Evolutionary conservation across 2,888 invertebrate species (phyloP).

Genomic region (Plutella xylostella): DNA sequence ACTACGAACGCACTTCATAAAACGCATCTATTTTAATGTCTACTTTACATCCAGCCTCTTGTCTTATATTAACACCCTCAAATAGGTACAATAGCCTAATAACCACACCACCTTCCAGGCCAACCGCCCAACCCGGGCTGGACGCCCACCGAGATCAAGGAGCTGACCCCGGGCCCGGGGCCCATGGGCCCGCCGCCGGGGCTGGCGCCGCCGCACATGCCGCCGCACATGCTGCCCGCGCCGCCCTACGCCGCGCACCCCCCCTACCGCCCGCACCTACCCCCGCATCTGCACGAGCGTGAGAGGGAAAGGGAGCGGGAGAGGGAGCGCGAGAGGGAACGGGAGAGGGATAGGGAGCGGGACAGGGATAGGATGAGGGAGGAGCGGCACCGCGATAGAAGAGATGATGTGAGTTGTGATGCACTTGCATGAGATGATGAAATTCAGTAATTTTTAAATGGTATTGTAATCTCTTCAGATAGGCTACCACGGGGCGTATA

Average conservation of each 20-base stretch:
- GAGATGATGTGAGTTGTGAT: slow-evolving; percentile 45
- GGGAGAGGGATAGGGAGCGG: slow-evolving; percentile 53
- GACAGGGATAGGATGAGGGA: slow-evolving; percentile 34
- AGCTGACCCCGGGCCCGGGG: slow-evolving; percentile 73
- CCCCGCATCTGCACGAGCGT: slow-evolving; percentile 25
- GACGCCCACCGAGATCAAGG: slow-evolving; percentile 76
- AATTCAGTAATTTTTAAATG: no score
- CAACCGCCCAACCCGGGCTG: slow-evolving; percentile 60
- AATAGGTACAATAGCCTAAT: no score
- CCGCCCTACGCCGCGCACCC: slow-evolving; percentile 31
- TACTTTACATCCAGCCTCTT: no score
- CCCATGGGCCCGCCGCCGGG: slow-evolving; percentile 36
- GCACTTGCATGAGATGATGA: no score
- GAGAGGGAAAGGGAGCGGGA: slow-evolving; percentile 28
- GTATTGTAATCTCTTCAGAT: no score
- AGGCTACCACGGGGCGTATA: no score
- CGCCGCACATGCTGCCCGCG: slow-evolving; percentile 30
- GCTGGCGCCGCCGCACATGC: slow-evolving; percentile 32
- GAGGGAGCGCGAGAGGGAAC: slow-evolving; percentile 47
- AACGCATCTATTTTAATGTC: no score
- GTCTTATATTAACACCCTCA: no score
- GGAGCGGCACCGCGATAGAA: slow-evolving; percentile 37
- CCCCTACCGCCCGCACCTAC: slow-evolving; percentile 24
- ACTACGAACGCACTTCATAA: no score
- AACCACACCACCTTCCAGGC: slow-evolving; percentile 25